Conservation (phyloP, 1,140 invertebrate species). For the Eriosoma lanigerum region DNA sequence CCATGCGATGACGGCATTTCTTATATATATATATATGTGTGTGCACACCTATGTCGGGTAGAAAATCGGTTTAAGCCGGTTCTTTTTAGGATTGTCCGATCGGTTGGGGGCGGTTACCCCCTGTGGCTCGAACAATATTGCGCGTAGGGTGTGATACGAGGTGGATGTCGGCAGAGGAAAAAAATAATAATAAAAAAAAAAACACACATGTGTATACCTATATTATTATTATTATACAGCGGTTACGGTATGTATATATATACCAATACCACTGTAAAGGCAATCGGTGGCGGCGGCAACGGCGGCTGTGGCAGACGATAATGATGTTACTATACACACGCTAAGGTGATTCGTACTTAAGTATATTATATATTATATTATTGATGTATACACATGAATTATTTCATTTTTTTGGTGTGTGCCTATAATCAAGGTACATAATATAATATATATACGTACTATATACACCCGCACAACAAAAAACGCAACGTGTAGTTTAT, state of each 20-base stretch:
- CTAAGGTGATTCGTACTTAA: background rate
- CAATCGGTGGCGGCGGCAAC: conserved; percentile 12
- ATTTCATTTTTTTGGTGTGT: conserved; percentile 13
- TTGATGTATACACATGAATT: background rate
- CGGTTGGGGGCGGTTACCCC: conserved; percentile 28
- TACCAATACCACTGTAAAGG: background rate
- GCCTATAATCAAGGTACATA: conserved; percentile 24
- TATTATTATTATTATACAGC: background rate
- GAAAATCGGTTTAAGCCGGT: conserved; percentile 4
- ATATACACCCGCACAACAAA: no score
- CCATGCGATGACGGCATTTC: background rate
- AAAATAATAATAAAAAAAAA: background rate
- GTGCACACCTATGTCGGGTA: background rate
- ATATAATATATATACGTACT: background rate
- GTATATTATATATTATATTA: background rate
- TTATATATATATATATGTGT: background rate
- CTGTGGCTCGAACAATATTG: background rate
- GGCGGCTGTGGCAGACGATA: background rate
- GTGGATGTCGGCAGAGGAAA: background rate
- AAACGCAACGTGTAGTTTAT: no score
- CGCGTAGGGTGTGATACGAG: background rate
- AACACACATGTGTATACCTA: background rate
- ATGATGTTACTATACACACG: conserved; percentile 13
- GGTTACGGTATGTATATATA: background rate
- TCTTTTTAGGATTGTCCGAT: conserved; percentile 10